Percentiles rank a stretch among this genome's conserved stretches.
Conservation (phyloP, 1,140 invertebrate genomes). For the Diabrotica undecimpunctata region DNA sequence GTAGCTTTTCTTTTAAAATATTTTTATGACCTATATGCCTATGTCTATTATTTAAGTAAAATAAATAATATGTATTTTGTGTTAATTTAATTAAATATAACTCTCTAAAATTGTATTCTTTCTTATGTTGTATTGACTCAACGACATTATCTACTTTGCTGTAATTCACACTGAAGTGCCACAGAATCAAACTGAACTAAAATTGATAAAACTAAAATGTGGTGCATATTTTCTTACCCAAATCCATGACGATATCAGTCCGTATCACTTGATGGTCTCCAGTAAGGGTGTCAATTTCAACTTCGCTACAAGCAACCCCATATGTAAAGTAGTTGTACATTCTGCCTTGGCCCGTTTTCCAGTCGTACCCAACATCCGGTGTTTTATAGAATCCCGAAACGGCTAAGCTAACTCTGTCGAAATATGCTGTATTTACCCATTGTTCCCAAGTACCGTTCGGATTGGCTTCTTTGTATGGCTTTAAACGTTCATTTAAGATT, state of each 20-base stretch:
- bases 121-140: too few relatives aligned
- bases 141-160: too few relatives aligned
- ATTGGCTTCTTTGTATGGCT: constrained; percentile 72
- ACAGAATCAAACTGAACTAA: too few relatives aligned
- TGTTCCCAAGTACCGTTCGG: constrained; percentile 82
- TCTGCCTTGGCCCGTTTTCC: constrained; percentile 64
- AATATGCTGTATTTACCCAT: constrained; percentile 79
- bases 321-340: constrained; percentile 80
- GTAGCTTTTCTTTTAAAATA: too few relatives aligned
- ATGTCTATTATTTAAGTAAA: too few relatives aligned
- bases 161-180: too few relatives aligned
- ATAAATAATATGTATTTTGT: too few relatives aligned
- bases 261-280: constrained; percentile 82
- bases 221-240: constrained; percentile 49
- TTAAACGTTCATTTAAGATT: constrained; percentile 69
- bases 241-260: constrained; percentile 94
- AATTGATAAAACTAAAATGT: too few relatives aligned
- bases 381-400: constrained; percentile 83
- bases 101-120: too few relatives aligned
- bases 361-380: constrained; percentile 75
- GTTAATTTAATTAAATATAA: too few relatives aligned
- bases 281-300: constrained; percentile 85
- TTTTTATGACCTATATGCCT: too few relatives aligned
- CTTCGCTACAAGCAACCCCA: constrained; percentile 74
- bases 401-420: constrained; percentile 76